Conservation (phyloP, 1,140 invertebrate genomes). For the Cyphomyrmex costatus region DNA sequence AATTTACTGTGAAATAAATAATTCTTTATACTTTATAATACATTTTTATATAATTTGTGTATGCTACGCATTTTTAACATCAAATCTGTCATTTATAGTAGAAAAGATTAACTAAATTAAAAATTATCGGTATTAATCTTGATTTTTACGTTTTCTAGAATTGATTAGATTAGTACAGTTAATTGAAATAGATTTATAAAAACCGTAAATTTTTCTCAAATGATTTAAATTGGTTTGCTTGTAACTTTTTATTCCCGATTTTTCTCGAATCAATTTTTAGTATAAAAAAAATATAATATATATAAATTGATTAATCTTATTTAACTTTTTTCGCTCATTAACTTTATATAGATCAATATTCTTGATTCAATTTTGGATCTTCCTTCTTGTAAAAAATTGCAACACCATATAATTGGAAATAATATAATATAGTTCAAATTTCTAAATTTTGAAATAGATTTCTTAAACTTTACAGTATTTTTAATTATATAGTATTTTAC, state of each 20-base stretch:
- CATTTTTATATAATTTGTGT: background rate
- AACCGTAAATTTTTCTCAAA: background rate
- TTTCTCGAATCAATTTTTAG: background rate
- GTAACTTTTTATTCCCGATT: background rate
- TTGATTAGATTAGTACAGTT: background rate
- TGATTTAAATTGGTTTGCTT: background rate
- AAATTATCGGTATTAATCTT: background rate
- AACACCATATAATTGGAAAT: background rate
- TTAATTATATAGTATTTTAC: background rate
- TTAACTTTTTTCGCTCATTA: background rate
- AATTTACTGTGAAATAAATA: background rate
- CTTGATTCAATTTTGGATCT: background rate
- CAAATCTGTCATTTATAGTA: background rate
- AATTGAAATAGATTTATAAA: conserved; percentile 11
- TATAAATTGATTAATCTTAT: background rate
- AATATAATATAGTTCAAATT: too few species aligned
- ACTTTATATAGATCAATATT: background rate
- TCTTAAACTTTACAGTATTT: background rate
- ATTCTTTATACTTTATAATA: background rate
- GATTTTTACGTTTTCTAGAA: background rate
- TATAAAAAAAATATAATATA: conserved; percentile 12
- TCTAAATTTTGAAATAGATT: background rate
- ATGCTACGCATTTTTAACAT: background rate
- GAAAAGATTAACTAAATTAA: background rate
- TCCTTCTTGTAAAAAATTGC: background rate